Percentiles rank a stretch among this genome's conserved stretches.
Evolutionary conservation across 2,888 invertebrate genomes (phyloP).

Genomic region (Tuta absoluta): DNA sequence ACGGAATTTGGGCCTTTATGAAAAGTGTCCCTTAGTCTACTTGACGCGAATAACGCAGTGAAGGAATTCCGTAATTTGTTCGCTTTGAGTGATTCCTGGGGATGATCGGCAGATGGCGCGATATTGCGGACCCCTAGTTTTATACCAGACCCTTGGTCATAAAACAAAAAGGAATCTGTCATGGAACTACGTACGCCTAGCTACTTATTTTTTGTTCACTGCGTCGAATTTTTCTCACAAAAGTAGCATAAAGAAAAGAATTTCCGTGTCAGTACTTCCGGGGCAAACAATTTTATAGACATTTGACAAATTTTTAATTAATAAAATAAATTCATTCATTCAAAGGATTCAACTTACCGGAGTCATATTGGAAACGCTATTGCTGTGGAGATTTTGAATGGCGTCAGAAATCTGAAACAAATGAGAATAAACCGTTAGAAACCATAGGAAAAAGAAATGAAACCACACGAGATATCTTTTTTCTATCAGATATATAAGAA

Average conservation of each 20-base stretch:
- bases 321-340: too few species aligned
- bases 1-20: constrained; percentile 57
- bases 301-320: too few species aligned
- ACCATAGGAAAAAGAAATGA: background rate
- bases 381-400: constrained; percentile 30
- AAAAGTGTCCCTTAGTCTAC: constrained; percentile 60
- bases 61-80: constrained; percentile 69
- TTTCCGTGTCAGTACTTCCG: background rate
- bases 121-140: constrained; percentile 71
- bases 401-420: constrained; percentile 44
- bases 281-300: background rate
- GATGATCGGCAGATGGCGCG: constrained; percentile 72
- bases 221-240: constrained; percentile 13
- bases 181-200: constrained; percentile 37
- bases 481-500: background rate
- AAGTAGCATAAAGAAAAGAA: background rate
- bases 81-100: constrained; percentile 67
- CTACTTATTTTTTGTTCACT: constrained; percentile 14
- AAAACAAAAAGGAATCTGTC: constrained; percentile 66
- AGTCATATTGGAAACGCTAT: constrained; percentile 37
- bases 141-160: constrained; percentile 65
- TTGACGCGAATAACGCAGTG: constrained; percentile 47
- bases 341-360: constrained; percentile 38
- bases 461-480: background rate
- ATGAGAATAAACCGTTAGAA: constrained; percentile 28